A percentile compares a stretch with the other conserved stretches of the same genome.
Conservation (phyloP, 2,797 vertebrate species). For the Sebastes itinus region DNA sequence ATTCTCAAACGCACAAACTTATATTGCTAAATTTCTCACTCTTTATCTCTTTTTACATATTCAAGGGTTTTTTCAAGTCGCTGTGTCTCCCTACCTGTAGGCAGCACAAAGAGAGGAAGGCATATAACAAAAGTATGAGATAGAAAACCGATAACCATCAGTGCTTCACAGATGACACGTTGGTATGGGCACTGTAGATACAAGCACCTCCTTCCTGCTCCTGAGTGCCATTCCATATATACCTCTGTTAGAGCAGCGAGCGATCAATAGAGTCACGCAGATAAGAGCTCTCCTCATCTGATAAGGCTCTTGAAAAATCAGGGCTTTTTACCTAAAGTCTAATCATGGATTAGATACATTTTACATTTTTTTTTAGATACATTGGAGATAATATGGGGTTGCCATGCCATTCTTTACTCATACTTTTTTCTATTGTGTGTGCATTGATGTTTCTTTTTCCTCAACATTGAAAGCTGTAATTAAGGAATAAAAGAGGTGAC, state of each 20-base stretch:
- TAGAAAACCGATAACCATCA: slow-evolving; percentile 69
- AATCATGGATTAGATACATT: slow-evolving; percentile 51
- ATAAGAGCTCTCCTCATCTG: slow-evolving; percentile 82
- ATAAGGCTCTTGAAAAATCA: slow-evolving; percentile 69
- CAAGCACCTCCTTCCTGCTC: slow-evolving; percentile 71
- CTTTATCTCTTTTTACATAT: neutral
- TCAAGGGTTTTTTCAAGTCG: neutral
- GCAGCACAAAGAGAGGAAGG: neutral
- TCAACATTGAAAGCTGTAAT: neutral
- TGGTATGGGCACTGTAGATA: slow-evolving; percentile 63
- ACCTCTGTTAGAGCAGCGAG: slow-evolving; percentile 55
- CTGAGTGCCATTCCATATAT: slow-evolving; percentile 62
- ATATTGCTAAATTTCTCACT: neutral
- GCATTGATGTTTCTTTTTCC: neutral
- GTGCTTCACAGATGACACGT: slow-evolving; percentile 59
- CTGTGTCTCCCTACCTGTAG: neutral
- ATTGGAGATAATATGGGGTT: slow-evolving; percentile 13
- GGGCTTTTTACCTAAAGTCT: slow-evolving; percentile 54
- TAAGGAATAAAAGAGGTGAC: neutral
- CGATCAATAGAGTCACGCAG: slow-evolving; percentile 79
- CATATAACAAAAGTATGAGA: slow-evolving; percentile 43
- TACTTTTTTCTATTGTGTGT: neutral
- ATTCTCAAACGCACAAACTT: slow-evolving; percentile 16
- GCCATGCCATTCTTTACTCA: neutral
- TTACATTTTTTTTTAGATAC: slow-evolving; percentile 10